Conservation (phyloP, 2,797 vertebrate species). For the Sebastes aleutianus region DNA sequence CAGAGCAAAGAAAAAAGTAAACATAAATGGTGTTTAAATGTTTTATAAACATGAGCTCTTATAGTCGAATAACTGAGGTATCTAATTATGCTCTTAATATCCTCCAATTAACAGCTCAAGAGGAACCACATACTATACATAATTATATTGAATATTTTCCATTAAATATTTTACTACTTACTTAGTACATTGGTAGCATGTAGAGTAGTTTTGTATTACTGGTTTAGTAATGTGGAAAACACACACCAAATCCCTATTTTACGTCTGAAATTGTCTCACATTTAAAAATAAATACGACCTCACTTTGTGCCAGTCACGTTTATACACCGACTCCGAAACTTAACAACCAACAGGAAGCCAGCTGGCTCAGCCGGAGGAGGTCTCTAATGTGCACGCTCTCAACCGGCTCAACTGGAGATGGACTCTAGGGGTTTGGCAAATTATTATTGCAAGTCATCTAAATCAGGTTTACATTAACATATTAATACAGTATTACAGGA, state of each 20-base stretch:
- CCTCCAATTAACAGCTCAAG: neutral
- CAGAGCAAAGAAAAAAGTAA: neutral
- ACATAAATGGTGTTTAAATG: neutral
- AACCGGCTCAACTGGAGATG: neutral
- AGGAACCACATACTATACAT: neutral
- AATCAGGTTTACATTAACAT: neutral
- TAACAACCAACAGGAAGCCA: neutral
- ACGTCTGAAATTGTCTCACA: fast-evolving
- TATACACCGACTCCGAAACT: neutral
- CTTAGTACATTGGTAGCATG: neutral
- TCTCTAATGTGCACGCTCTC: neutral
- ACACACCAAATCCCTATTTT: neutral
- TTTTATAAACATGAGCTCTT: neutral
- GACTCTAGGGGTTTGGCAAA: neutral
- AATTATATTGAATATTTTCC: neutral
- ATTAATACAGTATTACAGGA: neutral
- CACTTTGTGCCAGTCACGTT: neutral
- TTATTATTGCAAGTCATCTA: neutral
- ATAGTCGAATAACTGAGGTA: neutral
- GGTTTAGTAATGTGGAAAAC: neutral
- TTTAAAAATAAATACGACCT: neutral
- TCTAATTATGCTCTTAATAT: neutral
- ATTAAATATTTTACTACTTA: neutral
- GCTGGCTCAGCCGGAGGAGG: neutral
- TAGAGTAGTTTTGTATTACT: neutral